Evolutionary conservation across 2,797 vertebrate species (phyloP).

Genomic region (Myotis vivesi): DNA sequence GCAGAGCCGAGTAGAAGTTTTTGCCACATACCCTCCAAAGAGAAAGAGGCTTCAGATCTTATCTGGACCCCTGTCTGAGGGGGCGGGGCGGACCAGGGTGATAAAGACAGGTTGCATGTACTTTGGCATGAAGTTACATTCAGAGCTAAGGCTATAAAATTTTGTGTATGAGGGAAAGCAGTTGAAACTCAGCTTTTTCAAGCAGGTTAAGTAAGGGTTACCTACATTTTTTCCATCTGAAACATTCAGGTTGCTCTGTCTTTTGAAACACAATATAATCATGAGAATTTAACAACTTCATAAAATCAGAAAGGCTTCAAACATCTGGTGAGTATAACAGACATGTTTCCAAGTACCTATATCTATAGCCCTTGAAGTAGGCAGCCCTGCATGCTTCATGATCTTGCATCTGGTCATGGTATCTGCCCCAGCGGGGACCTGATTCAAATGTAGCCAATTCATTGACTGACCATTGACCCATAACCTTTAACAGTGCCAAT

Average conservation of each 20-base stretch:
- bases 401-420: not conserved
- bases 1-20: not conserved
- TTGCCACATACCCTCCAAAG: not conserved
- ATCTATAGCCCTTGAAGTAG: not conserved
- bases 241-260: conserved; percentile 1
- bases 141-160: conserved; percentile 4
- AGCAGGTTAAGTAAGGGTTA: conserved; percentile 8
- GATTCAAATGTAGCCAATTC: not conserved
- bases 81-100: not conserved
- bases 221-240: not conserved
- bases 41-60: not conserved
- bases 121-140: not conserved
- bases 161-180: not conserved
- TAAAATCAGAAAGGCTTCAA: conserved; percentile 40
- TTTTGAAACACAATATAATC: conserved; percentile 18
- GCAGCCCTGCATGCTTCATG: not conserved
- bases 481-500: not conserved
- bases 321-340: conserved; percentile 16
- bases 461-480: not conserved
- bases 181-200: conserved; percentile 27
- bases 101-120: not conserved
- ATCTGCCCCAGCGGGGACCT: not conserved
- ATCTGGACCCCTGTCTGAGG: not conserved
- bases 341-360: not conserved
- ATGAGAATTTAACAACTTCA: conserved; percentile 39